Conservation (phyloP, 2,797 vertebrate species). For the Intellagama lesueurii region DNA sequence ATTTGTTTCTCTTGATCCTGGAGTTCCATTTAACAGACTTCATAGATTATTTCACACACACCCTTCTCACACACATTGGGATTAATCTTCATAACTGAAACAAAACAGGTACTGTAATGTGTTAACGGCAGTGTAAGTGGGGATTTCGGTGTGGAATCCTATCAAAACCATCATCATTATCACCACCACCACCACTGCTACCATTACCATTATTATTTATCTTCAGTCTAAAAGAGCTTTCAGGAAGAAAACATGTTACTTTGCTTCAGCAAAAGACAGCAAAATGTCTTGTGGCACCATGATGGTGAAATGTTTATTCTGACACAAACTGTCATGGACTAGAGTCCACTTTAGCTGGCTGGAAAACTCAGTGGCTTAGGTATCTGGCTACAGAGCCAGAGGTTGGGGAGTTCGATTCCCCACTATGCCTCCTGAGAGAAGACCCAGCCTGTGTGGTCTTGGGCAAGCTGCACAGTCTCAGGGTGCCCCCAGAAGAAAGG, state of each 20-base stretch:
- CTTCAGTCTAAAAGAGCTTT: neutral
- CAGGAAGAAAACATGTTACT: neutral
- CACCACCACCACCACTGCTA: no score
- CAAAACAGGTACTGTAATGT: neutral
- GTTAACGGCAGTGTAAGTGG: neutral
- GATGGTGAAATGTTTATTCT: neutral
- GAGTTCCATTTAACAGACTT: neutral
- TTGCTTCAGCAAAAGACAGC: neutral
- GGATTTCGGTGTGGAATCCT: neutral
- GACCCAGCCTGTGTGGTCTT: no score
- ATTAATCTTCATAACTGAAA: neutral
- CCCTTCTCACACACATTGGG: neutral
- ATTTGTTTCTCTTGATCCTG: neutral
- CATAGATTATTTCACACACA: neutral
- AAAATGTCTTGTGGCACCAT: neutral
- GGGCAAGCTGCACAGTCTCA: no score
- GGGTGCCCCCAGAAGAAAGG: no score
- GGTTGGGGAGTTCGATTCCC: no score
- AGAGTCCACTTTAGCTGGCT: neutral
- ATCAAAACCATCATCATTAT: neutral
- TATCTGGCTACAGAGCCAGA: no score
- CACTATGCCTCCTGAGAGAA: no score
- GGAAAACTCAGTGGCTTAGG: no score
- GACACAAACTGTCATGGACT: neutral
- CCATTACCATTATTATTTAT: neutral